phyloP scores from a whole-genome alignment of 2,888 invertebrate genomes.

The Cheilosia scutellata region DNA sequence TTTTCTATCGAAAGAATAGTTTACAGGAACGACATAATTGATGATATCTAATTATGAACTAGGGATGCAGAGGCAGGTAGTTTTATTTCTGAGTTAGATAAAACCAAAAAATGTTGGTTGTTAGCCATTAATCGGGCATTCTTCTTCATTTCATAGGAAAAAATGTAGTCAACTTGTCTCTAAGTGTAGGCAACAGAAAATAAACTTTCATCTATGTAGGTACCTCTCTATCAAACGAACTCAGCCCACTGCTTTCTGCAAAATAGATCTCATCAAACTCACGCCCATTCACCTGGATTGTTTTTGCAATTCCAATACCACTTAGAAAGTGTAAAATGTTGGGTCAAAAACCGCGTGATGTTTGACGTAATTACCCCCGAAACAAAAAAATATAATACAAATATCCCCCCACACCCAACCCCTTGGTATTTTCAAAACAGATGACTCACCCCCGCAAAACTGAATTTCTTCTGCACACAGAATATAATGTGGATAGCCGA shows the following conservation, averaged over 20 bases:
- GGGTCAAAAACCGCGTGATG: conserved; percentile 64
- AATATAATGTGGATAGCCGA: background rate
- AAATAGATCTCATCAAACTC: background rate
- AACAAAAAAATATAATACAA: conserved; percentile 8
- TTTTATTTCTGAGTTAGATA: too few species aligned
- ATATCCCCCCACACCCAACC: conserved; percentile 3
- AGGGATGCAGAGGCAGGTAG: too few species aligned
- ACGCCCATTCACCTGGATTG: conserved; percentile 13
- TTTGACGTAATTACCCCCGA: conserved; percentile 45
- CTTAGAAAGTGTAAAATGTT: conserved; percentile 35
- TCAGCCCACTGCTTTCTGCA: background rate
- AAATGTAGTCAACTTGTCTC: background rate
- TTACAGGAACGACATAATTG: too few species aligned
- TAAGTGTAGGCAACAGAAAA: background rate
- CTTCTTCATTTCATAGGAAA: too few species aligned
- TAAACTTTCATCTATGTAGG: too few species aligned
- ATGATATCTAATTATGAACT: too few species aligned
- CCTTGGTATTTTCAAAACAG: conserved; percentile 38
- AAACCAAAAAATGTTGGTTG: too few species aligned
- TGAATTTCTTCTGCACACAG: conserved; percentile 19
- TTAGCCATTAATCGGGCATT: too few species aligned
- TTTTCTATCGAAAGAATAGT: too few species aligned
- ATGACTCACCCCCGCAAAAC: conserved; percentile 37
- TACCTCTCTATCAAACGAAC: background rate
- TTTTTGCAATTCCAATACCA: background rate